Percentiles rank a stretch among this genome's conserved stretches.
Conservation (phyloP, 2,888 invertebrate species). For the Neoascia interrupta region DNA sequence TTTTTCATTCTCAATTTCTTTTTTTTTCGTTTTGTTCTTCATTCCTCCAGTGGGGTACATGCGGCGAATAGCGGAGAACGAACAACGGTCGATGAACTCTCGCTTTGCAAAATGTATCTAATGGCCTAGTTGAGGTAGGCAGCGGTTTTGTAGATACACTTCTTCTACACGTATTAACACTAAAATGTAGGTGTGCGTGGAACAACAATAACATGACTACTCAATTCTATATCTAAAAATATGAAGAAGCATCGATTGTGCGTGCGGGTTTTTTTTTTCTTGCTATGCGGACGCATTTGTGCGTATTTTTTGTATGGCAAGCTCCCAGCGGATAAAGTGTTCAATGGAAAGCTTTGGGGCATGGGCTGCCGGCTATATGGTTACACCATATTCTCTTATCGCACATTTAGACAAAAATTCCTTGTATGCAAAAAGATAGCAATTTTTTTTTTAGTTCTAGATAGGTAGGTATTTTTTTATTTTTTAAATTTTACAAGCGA, state of each 20-base stretch:
- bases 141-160: constrained; percentile 50
- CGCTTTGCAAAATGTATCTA: constrained; percentile 62
- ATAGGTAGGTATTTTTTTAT: constrained; percentile 1
- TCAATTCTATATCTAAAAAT: constrained; percentile 63
- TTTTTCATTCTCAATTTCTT: constrained; percentile 31
- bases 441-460: no score
- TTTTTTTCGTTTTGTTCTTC: constrained; percentile 11
- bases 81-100: constrained; percentile 55
- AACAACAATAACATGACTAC: constrained; percentile 55
- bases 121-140: constrained; percentile 70
- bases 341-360: constrained; percentile 6
- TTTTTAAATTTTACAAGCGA: constrained; percentile 1
- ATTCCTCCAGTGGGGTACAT: neutral
- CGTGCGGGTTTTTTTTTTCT: constrained; percentile 40
- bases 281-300: constrained; percentile 12
- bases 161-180: constrained; percentile 25
- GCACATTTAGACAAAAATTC: no score
- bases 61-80: constrained; percentile 2
- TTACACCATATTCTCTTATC: no score
- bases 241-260: constrained; percentile 65
- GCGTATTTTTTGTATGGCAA: neutral
- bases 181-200: constrained; percentile 57
- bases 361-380: neutral
- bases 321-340: no score
- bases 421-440: no score